Percentiles rank a stretch among this genome's conserved stretches.
These are phyloP conservation scores for Enoplolaimus lenunculus DNA, from an alignment of 2,888 invertebrate species.

Conservation along the genomic window DNA sequence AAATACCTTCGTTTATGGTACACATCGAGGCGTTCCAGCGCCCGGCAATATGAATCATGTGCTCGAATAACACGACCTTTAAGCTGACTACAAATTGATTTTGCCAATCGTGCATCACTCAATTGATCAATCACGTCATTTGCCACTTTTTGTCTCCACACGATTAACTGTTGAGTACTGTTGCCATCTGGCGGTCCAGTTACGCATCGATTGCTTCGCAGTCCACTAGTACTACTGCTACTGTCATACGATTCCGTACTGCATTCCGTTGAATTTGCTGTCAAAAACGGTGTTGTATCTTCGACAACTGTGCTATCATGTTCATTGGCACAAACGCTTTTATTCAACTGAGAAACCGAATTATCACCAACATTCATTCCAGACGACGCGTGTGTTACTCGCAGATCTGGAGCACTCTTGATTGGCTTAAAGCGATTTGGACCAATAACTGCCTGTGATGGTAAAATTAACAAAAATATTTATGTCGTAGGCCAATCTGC, in stretches of 20 bases:
- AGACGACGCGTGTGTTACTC: not conserved
- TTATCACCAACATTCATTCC: not conserved
- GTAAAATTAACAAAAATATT: no score
- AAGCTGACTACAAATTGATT: conserved; percentile 59
- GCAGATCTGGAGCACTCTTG: not conserved
- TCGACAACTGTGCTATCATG: not conserved
- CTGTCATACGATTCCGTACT: not conserved
- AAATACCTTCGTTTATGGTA: not conserved
- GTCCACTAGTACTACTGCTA: not conserved
- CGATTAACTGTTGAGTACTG: not conserved
- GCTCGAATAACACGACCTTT: conserved; percentile 59
- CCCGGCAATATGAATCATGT: conserved; percentile 61
- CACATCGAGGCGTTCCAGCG: conserved; percentile 53
- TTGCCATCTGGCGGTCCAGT: not conserved
- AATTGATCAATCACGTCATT: conserved; percentile 57
- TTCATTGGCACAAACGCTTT: no score
- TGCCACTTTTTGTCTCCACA: conserved; percentile 59
- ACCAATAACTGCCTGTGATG: not conserved
- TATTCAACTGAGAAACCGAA: no score
- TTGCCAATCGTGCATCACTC: conserved; percentile 56
- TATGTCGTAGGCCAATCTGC: no score
- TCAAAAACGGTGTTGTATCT: not conserved
- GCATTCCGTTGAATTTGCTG: not conserved
- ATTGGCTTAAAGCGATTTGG: not conserved
- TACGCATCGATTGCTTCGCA: no score